Evolutionary conservation across 30 jellyfish, hydroid and myxozoan genomes (phyloP).

Genomic region (Phacellophora camtschatica): DNA sequence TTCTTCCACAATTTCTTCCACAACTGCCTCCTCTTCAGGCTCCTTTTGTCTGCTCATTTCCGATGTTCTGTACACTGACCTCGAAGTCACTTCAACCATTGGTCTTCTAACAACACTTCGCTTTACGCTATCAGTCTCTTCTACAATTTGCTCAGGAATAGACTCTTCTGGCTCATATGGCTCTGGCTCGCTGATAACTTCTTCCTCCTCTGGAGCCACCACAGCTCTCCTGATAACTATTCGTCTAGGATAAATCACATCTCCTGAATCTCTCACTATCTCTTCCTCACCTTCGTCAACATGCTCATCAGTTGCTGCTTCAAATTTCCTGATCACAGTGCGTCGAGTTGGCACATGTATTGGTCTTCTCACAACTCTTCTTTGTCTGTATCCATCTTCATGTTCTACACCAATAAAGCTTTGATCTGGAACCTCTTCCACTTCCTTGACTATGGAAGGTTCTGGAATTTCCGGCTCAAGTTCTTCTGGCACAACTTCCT

Average conservation of each 20-base stretch:
- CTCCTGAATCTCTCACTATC: conserved; percentile 32
- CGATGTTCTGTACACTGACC: conserved; percentile 39
- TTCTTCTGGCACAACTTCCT: background rate
- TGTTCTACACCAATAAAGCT: too few species aligned
- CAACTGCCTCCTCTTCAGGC: background rate
- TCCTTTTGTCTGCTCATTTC: conserved; percentile 53
- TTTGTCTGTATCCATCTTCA: too few species aligned
- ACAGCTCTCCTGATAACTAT: conserved; percentile 41
- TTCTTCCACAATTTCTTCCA: background rate
- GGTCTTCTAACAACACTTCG: conserved; percentile 42
- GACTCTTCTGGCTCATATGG: conserved; percentile 18
- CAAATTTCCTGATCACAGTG: conserved; percentile 45
- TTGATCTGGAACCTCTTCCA: conserved; percentile 28
- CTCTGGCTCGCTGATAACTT: conserved; percentile 16
- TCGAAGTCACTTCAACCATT: conserved; percentile 29
- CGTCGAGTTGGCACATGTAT: conserved; percentile 59
- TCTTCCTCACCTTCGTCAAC: conserved; percentile 26
- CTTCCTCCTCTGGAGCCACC: conserved; percentile 1
- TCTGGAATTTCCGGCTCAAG: conserved; percentile 27
- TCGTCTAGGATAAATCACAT: conserved; percentile 43
- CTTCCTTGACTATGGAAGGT: conserved; percentile 8
- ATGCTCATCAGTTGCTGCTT: conserved; percentile 60
- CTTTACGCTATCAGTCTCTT: conserved; percentile 12
- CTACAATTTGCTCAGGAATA: background rate
- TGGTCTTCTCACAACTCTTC: conserved; percentile 66